A percentile compares a stretch with the other conserved stretches of the same genome.
Evolutionary conservation across 2,888 invertebrate genomes (phyloP).

Genomic region (Teleogryllus oceanicus): DNA sequence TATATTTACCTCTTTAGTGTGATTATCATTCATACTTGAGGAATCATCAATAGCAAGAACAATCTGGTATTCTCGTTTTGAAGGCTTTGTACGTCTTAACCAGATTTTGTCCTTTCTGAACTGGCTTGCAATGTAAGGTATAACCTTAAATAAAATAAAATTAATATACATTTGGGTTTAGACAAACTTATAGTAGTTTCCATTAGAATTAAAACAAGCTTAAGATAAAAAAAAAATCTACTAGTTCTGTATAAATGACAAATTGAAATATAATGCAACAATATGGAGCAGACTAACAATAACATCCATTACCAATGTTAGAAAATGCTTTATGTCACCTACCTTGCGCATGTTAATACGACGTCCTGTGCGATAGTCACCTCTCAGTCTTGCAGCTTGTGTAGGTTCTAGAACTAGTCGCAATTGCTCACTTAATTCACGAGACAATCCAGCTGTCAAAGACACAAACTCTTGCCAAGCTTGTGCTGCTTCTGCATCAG

Average conservation of each 20-base stretch:
- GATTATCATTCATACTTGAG: constrained; percentile 82
- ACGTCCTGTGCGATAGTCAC: constrained; percentile 94
- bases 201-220: not conserved
- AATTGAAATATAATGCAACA: no score
- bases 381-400: constrained; percentile 83
- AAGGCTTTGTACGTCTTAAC: constrained; percentile 91
- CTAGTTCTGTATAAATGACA: no score
- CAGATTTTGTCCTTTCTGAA: constrained; percentile 99
- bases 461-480: constrained; percentile 63
- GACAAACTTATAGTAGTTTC: not conserved
- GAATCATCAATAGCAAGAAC: constrained; percentile 97
- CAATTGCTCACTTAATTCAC: constrained; percentile 88
- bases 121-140: constrained; percentile 98
- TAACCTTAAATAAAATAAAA: constrained; percentile 57
- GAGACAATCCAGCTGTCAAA: constrained; percentile 62
- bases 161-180: not conserved
- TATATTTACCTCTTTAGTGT: constrained; percentile 59
- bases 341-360: constrained; percentile 94
- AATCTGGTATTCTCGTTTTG: constrained; percentile 93
- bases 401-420: constrained; percentile 94
- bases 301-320: no score
- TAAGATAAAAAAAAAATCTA: not conserved
- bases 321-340: constrained; percentile 19
- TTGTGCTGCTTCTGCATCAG: constrained; percentile 48
- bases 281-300: no score